Conservation (phyloP, 2,113 vertebrate genomes). For the Thamnaconus septentrionalis region DNA sequence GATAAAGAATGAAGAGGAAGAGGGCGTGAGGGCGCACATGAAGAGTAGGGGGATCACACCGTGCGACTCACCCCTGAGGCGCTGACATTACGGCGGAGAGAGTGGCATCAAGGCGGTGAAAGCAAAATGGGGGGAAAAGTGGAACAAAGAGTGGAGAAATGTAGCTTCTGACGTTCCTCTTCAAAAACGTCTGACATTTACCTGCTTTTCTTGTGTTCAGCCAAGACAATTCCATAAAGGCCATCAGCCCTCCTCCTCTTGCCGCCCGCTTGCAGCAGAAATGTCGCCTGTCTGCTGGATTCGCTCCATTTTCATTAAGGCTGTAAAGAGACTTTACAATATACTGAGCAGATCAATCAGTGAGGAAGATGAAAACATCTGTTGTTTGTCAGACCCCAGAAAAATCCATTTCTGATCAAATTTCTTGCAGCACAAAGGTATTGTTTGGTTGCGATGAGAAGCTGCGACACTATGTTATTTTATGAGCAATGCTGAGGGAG, state of each 20-base stretch:
- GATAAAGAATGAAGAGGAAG: slow-evolving; percentile 39
- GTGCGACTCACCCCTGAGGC: slow-evolving; percentile 49
- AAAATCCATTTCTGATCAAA: slow-evolving; percentile 17
- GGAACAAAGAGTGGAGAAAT: slow-evolving; percentile 59
- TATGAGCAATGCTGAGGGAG: background rate
- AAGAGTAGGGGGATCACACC: slow-evolving; percentile 45
- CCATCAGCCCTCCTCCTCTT: slow-evolving; percentile 25
- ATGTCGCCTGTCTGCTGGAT: slow-evolving; percentile 25
- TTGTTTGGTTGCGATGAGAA: slow-evolving; percentile 7
- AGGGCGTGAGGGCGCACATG: slow-evolving; percentile 39
- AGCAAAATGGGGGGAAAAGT: slow-evolving; percentile 40
- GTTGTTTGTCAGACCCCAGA: slow-evolving; percentile 4
- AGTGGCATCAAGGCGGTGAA: slow-evolving; percentile 43
- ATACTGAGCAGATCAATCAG: slow-evolving; percentile 16
- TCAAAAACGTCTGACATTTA: slow-evolving; percentile 70
- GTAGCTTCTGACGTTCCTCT: slow-evolving; percentile 56
- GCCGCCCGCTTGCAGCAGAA: slow-evolving; percentile 23
- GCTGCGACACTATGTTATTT: slow-evolving; percentile 8
- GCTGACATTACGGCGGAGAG: slow-evolving; percentile 66
- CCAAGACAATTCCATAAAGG: slow-evolving; percentile 59
- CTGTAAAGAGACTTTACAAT: slow-evolving; percentile 24
- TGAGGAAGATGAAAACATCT: background rate
- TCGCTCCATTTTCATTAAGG: slow-evolving; percentile 27
- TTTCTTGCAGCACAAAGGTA: slow-evolving; percentile 8
- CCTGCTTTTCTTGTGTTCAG: slow-evolving; percentile 44